Percentiles rank a stretch among this genome's conserved stretches.
Evolutionary conservation across 2,113 vertebrate species (phyloP).

Genomic region (Nothobranchius furzeri): DNA sequence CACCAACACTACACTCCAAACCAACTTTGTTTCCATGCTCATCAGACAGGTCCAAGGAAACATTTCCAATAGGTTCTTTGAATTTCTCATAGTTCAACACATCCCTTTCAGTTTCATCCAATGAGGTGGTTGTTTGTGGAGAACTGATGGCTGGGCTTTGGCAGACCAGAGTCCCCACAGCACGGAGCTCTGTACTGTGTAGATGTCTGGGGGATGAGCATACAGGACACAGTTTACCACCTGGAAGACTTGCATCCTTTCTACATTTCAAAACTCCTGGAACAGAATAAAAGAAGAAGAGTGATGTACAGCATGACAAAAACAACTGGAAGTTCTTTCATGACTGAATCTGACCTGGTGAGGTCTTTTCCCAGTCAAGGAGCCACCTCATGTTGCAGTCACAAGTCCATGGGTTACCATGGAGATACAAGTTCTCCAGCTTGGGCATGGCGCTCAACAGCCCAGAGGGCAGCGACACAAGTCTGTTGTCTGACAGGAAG

Average conservation of each 20-base stretch:
- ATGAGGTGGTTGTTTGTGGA: conserved; percentile 51
- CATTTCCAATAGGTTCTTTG: conserved; percentile 75
- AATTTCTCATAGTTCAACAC: conserved; percentile 59
- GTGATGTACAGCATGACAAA: not conserved
- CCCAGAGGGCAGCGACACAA: conserved; percentile 74
- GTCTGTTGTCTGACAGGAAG: conserved; percentile 86
- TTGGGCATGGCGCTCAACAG: conserved; percentile 80
- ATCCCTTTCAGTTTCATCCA: conserved; percentile 58
- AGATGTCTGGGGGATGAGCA: conserved; percentile 82
- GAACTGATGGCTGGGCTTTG: conserved; percentile 79
- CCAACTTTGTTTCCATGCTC: conserved; percentile 86
- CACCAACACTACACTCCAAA: conserved; percentile 79
- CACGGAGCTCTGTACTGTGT: conserved; percentile 73
- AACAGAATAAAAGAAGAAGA: not conserved
- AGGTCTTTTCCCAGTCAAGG: conserved; percentile 76
- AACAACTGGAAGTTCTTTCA: too few relatives aligned
- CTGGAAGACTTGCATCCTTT: conserved; percentile 84
- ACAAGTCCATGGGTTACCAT: conserved; percentile 91
- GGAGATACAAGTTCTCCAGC: conserved; percentile 88
- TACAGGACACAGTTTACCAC: conserved; percentile 84
- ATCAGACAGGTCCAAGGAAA: conserved; percentile 86
- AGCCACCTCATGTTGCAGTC: conserved; percentile 87
- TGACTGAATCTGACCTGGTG: conserved; percentile 76
- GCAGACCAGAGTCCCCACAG: conserved; percentile 77
- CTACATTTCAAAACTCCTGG: conserved; percentile 91